phyloP scores from a whole-genome alignment of 1,140 invertebrate genomes.

The Catajapyx aquilonaris region DNA sequence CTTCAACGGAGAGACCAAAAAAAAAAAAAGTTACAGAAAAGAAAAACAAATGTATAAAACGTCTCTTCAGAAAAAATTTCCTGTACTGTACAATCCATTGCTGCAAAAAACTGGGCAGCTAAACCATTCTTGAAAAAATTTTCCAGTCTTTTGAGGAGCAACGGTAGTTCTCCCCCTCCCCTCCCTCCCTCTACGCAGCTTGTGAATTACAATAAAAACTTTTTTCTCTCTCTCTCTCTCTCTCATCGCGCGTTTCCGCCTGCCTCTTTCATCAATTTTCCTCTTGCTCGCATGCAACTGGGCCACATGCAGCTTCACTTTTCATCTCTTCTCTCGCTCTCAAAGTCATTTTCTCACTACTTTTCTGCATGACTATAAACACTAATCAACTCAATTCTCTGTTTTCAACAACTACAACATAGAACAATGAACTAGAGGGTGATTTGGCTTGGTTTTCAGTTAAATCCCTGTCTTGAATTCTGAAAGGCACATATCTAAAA shows the following conservation, averaged over 20 bases:
- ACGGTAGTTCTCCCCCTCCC: no score
- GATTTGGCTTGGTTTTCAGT: conserved; percentile 8
- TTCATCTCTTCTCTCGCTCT: background rate
- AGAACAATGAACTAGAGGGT: conserved; percentile 9
- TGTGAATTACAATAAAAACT: no score
- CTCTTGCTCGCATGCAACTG: background rate
- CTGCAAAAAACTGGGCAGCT: no score
- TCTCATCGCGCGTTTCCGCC: background rate
- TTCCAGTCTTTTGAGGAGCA: no score
- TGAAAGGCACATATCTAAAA: conserved; percentile 8
- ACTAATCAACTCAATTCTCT: conserved; percentile 1
- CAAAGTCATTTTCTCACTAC: background rate
- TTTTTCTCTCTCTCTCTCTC: background rate
- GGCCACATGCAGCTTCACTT: background rate
- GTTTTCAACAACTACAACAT: conserved; percentile 8
- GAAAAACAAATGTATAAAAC: no score
- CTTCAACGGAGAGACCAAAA: no score
- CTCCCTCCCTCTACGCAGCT: no score
- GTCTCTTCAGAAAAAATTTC: no score
- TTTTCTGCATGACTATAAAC: background rate
- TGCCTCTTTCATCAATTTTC: background rate
- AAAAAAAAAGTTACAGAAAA: no score
- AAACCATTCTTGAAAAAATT: no score
- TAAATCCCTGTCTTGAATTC: conserved; percentile 8
- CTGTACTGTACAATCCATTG: no score